Percentiles rank a stretch among this genome's conserved stretches.
Conservation (phyloP, 2,797 vertebrate genomes). For the Tenualosa thibaudeaui region DNA sequence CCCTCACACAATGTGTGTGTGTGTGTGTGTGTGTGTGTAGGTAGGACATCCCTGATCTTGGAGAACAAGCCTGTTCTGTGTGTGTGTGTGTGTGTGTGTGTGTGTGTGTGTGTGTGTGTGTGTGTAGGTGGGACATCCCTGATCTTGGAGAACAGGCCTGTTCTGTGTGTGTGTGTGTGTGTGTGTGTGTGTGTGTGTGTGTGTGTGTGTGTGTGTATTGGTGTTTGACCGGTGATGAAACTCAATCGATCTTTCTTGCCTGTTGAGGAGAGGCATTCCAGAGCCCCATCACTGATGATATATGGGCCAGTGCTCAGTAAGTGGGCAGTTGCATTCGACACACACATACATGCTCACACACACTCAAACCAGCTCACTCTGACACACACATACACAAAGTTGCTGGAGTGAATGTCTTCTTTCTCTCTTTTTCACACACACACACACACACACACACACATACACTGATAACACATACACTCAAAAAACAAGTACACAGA, state of each 20-base stretch:
- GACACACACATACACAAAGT: neutral
- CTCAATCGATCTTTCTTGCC: constrained; percentile 67
- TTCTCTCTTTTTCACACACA: neutral
- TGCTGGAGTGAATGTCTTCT: neutral
- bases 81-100: constrained; percentile 35
- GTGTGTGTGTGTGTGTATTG: constrained; percentile 46
- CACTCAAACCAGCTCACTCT: neutral
- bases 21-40: constrained; percentile 21
- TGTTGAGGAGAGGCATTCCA: constrained; percentile 69
- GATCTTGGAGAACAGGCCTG: neutral
- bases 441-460: neutral
- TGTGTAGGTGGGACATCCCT: constrained; percentile 15
- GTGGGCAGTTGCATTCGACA: constrained; percentile 60
- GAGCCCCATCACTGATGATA: constrained; percentile 72
- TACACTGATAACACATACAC: too few relatives aligned
- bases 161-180: constrained; percentile 35
- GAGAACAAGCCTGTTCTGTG: neutral
- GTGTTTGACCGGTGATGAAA: constrained; percentile 44
- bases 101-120: constrained; percentile 23
- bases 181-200: constrained; percentile 30
- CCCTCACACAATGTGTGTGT: neutral
- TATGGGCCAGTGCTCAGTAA: constrained; percentile 63
- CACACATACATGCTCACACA: constrained; percentile 29
- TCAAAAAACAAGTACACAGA: too few relatives aligned
- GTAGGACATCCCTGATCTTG: constrained; percentile 18